These are phyloP conservation scores for Monodelphis domestica DNA, from an alignment of 2,797 vertebrate genomes.

Conservation along the genomic window DNA sequence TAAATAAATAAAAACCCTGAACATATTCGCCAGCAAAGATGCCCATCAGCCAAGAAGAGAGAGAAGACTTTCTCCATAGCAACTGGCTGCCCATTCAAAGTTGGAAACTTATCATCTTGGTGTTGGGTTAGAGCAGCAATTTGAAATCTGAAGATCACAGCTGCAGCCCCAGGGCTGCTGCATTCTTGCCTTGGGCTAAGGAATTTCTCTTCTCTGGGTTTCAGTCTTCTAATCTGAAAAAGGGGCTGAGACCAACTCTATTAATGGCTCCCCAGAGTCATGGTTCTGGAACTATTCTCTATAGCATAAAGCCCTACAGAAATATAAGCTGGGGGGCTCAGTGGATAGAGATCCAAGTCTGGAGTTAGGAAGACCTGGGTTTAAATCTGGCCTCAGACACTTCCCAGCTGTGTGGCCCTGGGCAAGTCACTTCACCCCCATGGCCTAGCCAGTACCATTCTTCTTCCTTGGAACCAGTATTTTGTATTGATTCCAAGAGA, in stretches of 20 bases:
- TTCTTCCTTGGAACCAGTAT: no score
- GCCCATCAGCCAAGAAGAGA: conserved; percentile 47
- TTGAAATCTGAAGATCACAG: neutral
- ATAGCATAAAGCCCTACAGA: neutral
- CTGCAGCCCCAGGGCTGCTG: neutral
- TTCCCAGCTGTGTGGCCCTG: no score
- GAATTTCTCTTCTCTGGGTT: neutral
- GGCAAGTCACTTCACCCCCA: no score
- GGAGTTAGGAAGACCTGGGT: no score
- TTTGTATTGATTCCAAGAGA: no score
- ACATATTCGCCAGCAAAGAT: conserved; percentile 60
- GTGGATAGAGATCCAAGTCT: no score
- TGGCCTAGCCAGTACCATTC: no score
- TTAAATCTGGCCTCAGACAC: no score
- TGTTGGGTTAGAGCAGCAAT: neutral
- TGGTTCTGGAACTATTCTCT: no score
- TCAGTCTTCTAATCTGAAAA: neutral
- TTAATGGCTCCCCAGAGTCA: neutral
- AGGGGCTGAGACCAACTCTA: neutral
- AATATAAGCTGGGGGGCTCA: neutral
- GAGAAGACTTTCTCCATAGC: conserved; percentile 33
- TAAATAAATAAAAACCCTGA: no score
- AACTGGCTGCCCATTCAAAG: conserved; percentile 48
- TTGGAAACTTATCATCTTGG: conserved; percentile 1
- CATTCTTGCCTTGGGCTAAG: neutral